Conservation (phyloP, 2,888 invertebrate genomes). For the Apamea crenata region DNA sequence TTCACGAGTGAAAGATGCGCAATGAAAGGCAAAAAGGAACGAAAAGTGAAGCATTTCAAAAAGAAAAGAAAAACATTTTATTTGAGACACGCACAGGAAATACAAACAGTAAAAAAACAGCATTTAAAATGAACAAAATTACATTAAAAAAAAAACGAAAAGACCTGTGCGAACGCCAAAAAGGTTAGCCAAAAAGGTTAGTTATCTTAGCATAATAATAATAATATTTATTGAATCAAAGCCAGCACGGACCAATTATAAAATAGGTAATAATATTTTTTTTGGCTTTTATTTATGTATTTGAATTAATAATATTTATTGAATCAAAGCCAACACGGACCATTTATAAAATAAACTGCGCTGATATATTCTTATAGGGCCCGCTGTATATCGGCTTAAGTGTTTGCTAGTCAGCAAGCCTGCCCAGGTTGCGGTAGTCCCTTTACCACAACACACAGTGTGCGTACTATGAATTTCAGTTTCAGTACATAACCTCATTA, state of each 20-base stretch:
- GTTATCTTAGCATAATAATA: too few species aligned
- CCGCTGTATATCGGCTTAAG: neutral
- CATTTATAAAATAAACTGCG: too few species aligned
- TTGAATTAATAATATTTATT: too few species aligned
- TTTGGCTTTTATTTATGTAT: too few species aligned
- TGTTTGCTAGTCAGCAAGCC: neutral
- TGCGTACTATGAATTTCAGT: constrained; percentile 7
- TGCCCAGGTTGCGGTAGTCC: neutral
- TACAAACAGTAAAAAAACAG: too few species aligned
- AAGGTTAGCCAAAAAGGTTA: too few species aligned
- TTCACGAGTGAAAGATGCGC: neutral
- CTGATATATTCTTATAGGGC: neutral
- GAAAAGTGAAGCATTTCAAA: neutral
- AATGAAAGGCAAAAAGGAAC: neutral
- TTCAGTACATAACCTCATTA: constrained; percentile 39
- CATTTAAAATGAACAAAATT: too few species aligned
- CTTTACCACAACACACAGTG: neutral
- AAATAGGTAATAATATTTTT: too few species aligned
- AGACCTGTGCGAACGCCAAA: neutral
- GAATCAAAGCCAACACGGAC: too few species aligned
- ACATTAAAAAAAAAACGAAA: too few species aligned
- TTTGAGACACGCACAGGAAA: neutral
- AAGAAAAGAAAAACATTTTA: neutral
- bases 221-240: too few species aligned
- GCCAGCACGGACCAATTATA: too few species aligned